Evolutionary conservation across 2,797 vertebrate species (phyloP).

Genomic region (Fratercula arctica): DNA sequence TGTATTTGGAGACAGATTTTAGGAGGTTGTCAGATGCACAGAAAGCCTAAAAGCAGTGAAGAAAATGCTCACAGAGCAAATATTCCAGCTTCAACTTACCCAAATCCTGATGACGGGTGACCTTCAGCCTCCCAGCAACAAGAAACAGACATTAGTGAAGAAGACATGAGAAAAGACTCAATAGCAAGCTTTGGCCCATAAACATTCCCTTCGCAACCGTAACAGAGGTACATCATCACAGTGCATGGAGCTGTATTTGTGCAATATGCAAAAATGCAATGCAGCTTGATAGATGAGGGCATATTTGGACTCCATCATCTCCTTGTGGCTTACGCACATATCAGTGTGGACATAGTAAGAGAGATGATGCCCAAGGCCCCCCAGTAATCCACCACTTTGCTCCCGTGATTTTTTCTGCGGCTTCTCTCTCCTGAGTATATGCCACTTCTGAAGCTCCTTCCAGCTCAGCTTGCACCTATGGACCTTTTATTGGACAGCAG

Average conservation of each 20-base stretch:
- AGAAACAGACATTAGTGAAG: not conserved
- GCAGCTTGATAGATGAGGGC: not conserved
- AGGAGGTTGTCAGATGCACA: not conserved
- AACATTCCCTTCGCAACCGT: not conserved
- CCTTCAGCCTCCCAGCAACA: not conserved
- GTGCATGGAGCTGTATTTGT: not conserved
- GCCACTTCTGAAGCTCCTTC: not conserved
- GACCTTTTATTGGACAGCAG: not conserved
- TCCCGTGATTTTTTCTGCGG: not conserved
- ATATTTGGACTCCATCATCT: not conserved
- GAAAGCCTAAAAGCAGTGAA: not conserved
- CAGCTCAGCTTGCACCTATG: not conserved
- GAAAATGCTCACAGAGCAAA: not conserved
- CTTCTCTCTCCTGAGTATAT: not conserved
- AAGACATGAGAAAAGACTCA: not conserved
- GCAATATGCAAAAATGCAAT: not conserved
- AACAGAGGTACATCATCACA: not conserved
- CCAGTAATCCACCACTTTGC: not conserved
- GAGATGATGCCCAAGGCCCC: not conserved
- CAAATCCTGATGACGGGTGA: not conserved
- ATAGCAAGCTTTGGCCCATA: not conserved
- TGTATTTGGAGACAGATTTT: not conserved
- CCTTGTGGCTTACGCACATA: not conserved
- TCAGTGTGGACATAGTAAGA: not conserved
- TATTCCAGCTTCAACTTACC: not conserved